These are phyloP conservation scores for Castor canadensis DNA, from an alignment of 2,113 vertebrate species.

Conservation along the genomic window DNA sequence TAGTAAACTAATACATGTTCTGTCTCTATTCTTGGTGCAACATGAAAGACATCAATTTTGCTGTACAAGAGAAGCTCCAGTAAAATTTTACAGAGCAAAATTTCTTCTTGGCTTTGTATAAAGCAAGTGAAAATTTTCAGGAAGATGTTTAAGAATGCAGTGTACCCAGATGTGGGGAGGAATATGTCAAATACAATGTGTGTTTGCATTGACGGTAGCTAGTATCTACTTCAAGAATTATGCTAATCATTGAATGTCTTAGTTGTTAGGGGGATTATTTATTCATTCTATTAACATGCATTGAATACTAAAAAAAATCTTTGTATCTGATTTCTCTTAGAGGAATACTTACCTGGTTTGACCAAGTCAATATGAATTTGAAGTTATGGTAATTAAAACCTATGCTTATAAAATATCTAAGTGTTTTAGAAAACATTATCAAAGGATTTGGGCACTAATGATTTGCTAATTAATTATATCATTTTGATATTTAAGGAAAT, in stretches of 20 bases:
- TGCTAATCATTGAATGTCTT: background rate
- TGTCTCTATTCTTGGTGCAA: background rate
- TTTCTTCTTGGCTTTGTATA: background rate
- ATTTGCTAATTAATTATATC: background rate
- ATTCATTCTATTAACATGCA: background rate
- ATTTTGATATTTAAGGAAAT: background rate
- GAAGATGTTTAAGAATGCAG: background rate
- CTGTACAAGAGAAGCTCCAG: background rate
- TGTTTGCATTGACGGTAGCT: background rate
- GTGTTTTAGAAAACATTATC: background rate
- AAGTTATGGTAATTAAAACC: conserved; percentile 8
- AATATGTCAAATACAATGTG: background rate
- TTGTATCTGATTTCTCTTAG: background rate
- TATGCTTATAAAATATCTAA: background rate
- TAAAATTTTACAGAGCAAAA: background rate
- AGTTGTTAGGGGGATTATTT: background rate
- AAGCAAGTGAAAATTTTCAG: background rate
- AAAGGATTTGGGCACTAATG: background rate
- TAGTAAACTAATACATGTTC: background rate
- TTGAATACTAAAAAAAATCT: background rate
- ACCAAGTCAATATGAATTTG: background rate
- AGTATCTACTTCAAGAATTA: background rate
- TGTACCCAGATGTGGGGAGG: background rate
- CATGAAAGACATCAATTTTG: background rate
- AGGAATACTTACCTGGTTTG: background rate